These are phyloP conservation scores for Odontomyia ornata DNA, from an alignment of 2,888 invertebrate genomes.

Conservation along the genomic window DNA sequence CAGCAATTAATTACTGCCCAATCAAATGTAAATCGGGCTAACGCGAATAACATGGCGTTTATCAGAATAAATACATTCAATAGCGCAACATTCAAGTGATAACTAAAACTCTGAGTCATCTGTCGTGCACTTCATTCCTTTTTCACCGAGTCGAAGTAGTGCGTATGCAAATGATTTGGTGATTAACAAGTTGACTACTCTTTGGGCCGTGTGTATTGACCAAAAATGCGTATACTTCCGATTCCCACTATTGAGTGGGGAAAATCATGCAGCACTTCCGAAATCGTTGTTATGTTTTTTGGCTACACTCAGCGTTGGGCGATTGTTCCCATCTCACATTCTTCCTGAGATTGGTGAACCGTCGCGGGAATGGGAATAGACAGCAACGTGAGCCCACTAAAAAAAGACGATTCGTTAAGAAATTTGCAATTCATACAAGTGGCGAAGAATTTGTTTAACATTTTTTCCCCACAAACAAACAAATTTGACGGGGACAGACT, in stretches of 20 bases:
- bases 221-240: neutral
- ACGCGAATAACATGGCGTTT: too few relatives aligned
- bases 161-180: slow-evolving; percentile 34
- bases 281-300: neutral
- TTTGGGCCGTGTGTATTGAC: neutral
- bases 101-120: slow-evolving; percentile 10
- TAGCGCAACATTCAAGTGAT: too few relatives aligned
- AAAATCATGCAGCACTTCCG: neutral
- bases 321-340: neutral
- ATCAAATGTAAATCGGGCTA: neutral
- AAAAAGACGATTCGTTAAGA: too few relatives aligned
- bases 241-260: too few relatives aligned
- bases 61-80: too few relatives aligned
- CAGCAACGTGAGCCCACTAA: too few relatives aligned
- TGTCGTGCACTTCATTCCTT: slow-evolving; percentile 9
- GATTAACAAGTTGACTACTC: slow-evolving; percentile 3
- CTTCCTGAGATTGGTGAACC: too few relatives aligned
- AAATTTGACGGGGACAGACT: too few relatives aligned
- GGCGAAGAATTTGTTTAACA: too few relatives aligned
- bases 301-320: neutral
- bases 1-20: neutral
- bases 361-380: too few relatives aligned
- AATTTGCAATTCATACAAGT: too few relatives aligned
- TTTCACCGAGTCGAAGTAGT: slow-evolving; percentile 1
- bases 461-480: too few relatives aligned